These are phyloP conservation scores for Octonoba sinensis DNA, from an alignment of 2,888 invertebrate genomes.

Conservation along the genomic window DNA sequence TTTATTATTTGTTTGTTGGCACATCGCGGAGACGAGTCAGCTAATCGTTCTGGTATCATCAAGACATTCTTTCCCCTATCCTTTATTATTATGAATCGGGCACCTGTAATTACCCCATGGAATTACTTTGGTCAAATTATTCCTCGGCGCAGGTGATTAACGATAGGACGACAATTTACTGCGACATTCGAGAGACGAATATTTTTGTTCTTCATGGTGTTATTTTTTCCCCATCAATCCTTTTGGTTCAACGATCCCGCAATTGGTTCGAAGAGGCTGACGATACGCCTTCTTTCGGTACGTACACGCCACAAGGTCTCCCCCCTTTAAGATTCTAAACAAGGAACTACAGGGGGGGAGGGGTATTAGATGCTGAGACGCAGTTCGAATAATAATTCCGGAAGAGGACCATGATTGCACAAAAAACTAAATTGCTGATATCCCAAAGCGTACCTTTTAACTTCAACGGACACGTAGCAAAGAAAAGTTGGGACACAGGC, in stretches of 20 bases:
- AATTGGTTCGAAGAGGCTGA: not conserved
- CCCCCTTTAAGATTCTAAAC: not conserved
- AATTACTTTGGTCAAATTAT: constrained; percentile 40
- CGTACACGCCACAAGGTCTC: constrained; percentile 10
- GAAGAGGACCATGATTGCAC: not conserved
- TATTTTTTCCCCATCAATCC: constrained; percentile 10
- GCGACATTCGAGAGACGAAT: constrained; percentile 47
- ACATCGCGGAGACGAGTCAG: not conserved
- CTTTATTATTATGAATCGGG: constrained; percentile 49
- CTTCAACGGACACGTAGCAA: constrained; percentile 8
- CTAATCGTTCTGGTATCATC: constrained; percentile 22
- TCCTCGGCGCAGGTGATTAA: constrained; percentile 37
- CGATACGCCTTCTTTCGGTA: constrained; percentile 20
- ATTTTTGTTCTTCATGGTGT: constrained; percentile 9
- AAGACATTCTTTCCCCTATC: constrained; percentile 31
- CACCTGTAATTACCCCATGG: constrained; percentile 54
- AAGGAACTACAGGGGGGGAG: constrained; percentile 5
- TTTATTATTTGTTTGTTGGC: not conserved
- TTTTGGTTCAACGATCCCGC: not conserved
- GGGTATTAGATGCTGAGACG: constrained; percentile 5
- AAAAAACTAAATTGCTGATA: constrained; percentile 31
- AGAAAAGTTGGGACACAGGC: constrained; percentile 23
- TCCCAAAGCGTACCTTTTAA: not conserved
- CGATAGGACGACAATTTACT: constrained; percentile 55
- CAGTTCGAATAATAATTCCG: constrained; percentile 42